Evolutionary conservation across 2,888 invertebrate genomes (phyloP), one percentile per base, ranked within the genome.

Genomic region (Eupithecia centaureata): DNA sequence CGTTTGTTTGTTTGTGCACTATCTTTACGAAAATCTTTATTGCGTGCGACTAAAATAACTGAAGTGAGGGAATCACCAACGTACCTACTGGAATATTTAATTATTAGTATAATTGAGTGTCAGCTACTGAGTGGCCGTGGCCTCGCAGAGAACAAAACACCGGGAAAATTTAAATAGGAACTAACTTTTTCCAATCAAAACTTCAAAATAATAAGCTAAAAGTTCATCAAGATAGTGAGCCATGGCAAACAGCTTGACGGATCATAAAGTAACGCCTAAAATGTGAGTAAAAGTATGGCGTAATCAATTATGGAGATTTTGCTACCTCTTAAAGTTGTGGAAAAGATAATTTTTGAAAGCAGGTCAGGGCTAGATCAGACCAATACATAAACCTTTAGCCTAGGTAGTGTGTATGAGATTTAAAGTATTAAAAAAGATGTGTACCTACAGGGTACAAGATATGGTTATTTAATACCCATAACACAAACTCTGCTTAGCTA

Each of bases 221-320:
- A 42, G 8, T 42, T 42, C 10, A 27, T 52, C 15, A 27, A 13
- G 51, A 52, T 27, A 52, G 8, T 54, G 10, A 8, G 32, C 32
- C 18, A 57, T 57, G 57, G 57, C 57, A 5, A 57, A 15, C 4
- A 15, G 5, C 13, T 5, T 52, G 10, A 7, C 25, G 27, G 13
- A 27, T 52, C 27, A 52, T 52, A n/a, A n/a, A n/a, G 64, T 64
- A 32, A 38, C 28, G 57, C 68, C 68, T n/a, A 64, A 68, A 59
- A 56, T 56, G 67, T 67, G 33, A 67, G 67, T 67, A 47, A 47
- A 47, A 22, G 3, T 10, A 2, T 18, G 22, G 18, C 22, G 8
- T 18, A 12, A 42, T 42, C 8, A 42, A 2, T 0, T 38, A 18
- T n/a, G n/a, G 7, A 38, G 2, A 2, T 22, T 47, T 4, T 47